A percentile compares a stretch with the other conserved stretches of the same genome.
These are phyloP conservation scores for Calonectris borealis DNA, from an alignment of 2,113 vertebrate species.

Conservation along the genomic window DNA sequence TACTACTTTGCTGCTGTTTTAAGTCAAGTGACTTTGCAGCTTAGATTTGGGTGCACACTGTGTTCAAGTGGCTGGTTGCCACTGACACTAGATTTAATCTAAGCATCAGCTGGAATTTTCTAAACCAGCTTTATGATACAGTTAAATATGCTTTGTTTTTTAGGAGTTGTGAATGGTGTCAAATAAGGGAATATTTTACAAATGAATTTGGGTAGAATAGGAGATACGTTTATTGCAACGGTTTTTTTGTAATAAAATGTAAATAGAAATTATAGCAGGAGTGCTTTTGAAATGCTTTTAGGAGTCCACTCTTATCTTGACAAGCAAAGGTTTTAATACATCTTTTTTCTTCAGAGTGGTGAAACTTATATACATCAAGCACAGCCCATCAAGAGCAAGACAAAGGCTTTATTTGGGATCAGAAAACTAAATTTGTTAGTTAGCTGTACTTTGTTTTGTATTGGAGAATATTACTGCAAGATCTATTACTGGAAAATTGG, in stretches of 20 bases:
- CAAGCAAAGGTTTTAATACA: neutral
- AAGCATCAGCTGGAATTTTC: conserved; percentile 36
- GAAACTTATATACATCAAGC: neutral
- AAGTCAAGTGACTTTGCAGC: neutral
- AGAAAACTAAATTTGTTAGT: neutral
- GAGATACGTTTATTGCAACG: conserved; percentile 20
- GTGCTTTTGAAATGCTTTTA: conserved; percentile 44
- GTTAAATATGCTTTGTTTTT: conserved; percentile 50
- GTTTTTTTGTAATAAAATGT: conserved; percentile 59
- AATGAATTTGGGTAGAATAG: conserved; percentile 24
- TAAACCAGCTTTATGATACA: conserved; percentile 50
- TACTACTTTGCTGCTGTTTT: neutral
- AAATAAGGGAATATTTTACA: neutral
- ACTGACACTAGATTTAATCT: conserved; percentile 7
- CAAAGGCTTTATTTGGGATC: neutral
- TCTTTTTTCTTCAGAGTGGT: neutral
- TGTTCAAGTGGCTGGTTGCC: conserved; percentile 8
- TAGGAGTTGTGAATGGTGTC: conserved; percentile 11
- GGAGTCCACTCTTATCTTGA: neutral
- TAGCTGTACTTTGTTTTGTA: neutral
- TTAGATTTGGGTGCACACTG: neutral
- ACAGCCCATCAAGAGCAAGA: neutral
- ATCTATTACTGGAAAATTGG: neutral
- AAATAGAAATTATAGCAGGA: conserved; percentile 25
- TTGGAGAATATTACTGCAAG: neutral